Percentiles rank a stretch among this genome's conserved stretches.
These are phyloP conservation scores for Pectinophora gossypiella DNA, from an alignment of 1,140 invertebrate genomes.

Conservation along the genomic window DNA sequence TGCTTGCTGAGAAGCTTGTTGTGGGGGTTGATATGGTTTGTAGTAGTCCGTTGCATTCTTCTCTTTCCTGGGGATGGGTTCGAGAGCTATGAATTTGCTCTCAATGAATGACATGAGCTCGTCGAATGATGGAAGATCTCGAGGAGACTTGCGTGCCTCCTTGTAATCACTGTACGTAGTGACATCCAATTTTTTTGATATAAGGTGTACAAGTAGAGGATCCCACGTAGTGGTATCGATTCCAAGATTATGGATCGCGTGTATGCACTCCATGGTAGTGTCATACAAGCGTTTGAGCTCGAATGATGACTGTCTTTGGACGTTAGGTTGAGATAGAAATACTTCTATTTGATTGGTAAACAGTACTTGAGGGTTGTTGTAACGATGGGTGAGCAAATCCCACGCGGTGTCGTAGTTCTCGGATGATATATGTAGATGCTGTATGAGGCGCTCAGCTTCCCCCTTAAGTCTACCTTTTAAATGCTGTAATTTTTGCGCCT, in stretches of 20 bases:
- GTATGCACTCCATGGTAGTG: not conserved
- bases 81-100: not conserved
- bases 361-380: not conserved
- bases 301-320: not conserved
- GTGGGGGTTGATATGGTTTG: not conserved
- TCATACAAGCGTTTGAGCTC: not conserved
- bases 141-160: not conserved
- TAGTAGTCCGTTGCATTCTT: no score
- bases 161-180: not conserved
- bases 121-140: not conserved
- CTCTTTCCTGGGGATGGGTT: not conserved
- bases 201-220: not conserved
- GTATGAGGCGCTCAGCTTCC: not conserved
- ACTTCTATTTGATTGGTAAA: not conserved
- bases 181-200: not conserved
- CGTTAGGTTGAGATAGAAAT: not conserved
- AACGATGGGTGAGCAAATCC: not conserved
- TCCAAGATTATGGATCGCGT: not conserved
- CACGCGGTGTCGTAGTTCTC: not conserved
- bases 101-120: not conserved
- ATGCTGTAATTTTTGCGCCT: not conserved
- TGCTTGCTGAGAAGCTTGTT: not conserved
- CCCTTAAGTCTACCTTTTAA: not conserved
- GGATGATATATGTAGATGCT: not conserved
- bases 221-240: not conserved